phyloP scores from a whole-genome alignment of 2,888 invertebrate species.

The Camptogramma bilineatum region DNA sequence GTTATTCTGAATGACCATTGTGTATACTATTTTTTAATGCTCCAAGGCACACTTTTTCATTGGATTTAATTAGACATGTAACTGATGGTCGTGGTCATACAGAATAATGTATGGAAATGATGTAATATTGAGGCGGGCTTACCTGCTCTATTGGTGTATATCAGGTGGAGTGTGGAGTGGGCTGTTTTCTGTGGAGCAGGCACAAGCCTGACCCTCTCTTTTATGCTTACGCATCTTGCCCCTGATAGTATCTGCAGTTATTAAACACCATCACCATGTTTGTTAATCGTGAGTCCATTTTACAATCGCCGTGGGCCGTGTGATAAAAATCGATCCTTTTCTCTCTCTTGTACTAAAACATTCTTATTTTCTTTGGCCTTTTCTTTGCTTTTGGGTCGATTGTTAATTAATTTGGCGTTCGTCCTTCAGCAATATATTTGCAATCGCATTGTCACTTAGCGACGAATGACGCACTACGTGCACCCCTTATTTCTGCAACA shows the following conservation, averaged over 20 bases:
- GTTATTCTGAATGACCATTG: conserved; percentile 2
- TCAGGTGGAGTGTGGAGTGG: conserved; percentile 73
- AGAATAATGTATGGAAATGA: conserved; percentile 1
- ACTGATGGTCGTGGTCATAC: background rate
- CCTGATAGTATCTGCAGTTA: conserved; percentile 73
- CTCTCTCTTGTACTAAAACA: conserved; percentile 77
- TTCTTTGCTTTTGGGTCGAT: conserved; percentile 77
- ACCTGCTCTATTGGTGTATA: conserved; percentile 55
- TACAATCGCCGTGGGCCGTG: conserved; percentile 82
- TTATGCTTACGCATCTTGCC: conserved; percentile 85
- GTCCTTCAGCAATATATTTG: conserved; percentile 73
- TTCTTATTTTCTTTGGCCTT: conserved; percentile 83
- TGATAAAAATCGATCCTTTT: conserved; percentile 79
- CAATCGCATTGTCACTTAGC: conserved; percentile 82
- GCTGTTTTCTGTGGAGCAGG: conserved; percentile 77
- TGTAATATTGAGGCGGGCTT: conserved; percentile 57
- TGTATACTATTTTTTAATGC: background rate
- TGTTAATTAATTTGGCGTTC: conserved; percentile 65
- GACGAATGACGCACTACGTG: conserved; percentile 80
- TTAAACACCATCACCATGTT: conserved; percentile 75
- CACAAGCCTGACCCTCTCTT: conserved; percentile 78
- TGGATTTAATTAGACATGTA: too few species aligned
- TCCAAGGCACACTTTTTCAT: too few species aligned
- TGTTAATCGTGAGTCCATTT: conserved; percentile 82
- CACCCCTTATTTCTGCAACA: conserved; percentile 82